phyloP scores from a whole-genome alignment of 2,888 invertebrate species.

The Leucania comma region DNA sequence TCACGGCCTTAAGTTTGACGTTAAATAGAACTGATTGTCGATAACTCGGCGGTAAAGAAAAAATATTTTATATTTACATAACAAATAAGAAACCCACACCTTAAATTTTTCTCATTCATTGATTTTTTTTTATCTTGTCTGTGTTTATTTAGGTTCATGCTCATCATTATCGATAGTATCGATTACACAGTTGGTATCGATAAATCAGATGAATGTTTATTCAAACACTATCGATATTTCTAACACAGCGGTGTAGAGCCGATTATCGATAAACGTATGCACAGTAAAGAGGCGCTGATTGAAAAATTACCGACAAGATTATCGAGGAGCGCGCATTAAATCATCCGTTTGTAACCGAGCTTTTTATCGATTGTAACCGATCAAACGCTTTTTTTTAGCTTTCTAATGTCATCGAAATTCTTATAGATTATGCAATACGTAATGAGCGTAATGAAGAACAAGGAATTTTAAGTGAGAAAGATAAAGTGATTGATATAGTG shows the following conservation, averaged over 20 bases:
- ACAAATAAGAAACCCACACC: conserved; percentile 62
- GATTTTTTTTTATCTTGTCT: conserved; percentile 65
- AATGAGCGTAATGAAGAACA: conserved; percentile 48
- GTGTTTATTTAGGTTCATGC: conserved; percentile 78
- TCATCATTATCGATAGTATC: conserved; percentile 75
- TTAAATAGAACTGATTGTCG: conserved; percentile 11
- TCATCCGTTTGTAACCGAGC: conserved; percentile 51
- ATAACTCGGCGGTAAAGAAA: background rate
- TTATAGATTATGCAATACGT: conserved; percentile 49
- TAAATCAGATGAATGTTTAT: conserved; percentile 71
- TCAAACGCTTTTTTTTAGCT: conserved; percentile 56
- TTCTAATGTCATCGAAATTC: conserved; percentile 59
- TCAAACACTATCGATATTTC: conserved; percentile 57
- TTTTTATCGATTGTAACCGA: conserved; percentile 53
- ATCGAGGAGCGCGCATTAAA: conserved; percentile 52
- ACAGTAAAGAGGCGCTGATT: conserved; percentile 54
- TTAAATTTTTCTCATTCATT: conserved; percentile 63
- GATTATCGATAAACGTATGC: conserved; percentile 50
- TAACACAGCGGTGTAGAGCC: conserved; percentile 43
- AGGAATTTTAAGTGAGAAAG: conserved; percentile 59
- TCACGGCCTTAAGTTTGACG: conserved; percentile 1
- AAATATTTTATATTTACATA: conserved; percentile 44
- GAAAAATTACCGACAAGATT: conserved; percentile 63
- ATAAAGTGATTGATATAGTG: conserved; percentile 57
- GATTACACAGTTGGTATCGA: conserved; percentile 75